phyloP scores from a whole-genome alignment of 2,888 invertebrate genomes.

The Agonopterix arenella region DNA sequence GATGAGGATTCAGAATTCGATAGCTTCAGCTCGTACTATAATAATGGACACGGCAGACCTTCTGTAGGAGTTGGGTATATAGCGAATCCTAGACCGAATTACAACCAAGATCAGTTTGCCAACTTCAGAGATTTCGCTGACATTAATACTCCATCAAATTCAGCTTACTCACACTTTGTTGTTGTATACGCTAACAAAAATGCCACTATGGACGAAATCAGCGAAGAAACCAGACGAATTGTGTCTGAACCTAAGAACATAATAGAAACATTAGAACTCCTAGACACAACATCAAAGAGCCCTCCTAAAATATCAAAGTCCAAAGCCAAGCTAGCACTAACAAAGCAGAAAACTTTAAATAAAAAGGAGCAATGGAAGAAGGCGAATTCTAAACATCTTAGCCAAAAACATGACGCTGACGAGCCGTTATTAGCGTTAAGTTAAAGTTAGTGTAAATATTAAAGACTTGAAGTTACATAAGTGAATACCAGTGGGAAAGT shows the following conservation, averaged over 20 bases:
- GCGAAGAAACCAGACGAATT: conserved; percentile 58
- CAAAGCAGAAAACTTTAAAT: conserved; percentile 54
- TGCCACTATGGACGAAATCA: conserved; percentile 77
- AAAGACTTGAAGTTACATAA: conserved; percentile 63
- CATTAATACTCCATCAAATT: conserved; percentile 88
- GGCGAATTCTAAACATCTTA: conserved; percentile 47
- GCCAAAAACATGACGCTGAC: conserved; percentile 69
- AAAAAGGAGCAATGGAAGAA: conserved; percentile 70
- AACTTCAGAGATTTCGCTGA: conserved; percentile 95
- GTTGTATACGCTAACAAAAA: conserved; percentile 91
- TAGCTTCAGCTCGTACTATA: conserved; percentile 78
- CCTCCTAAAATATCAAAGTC: conserved; percentile 74
- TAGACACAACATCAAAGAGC: conserved; percentile 78
- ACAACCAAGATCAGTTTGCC: conserved; percentile 89
- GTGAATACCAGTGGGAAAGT: conserved; percentile 17
- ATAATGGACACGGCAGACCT: conserved; percentile 85
- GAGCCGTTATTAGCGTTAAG: conserved; percentile 83
- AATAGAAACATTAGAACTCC: conserved; percentile 85
- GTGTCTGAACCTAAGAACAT: conserved; percentile 85
- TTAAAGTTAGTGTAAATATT: conserved; percentile 63
- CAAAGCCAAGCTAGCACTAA: conserved; percentile 80
- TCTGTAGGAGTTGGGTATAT: conserved; percentile 77
- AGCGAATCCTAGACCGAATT: conserved; percentile 84
- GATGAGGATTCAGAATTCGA: conserved; percentile 80
- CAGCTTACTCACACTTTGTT: conserved; percentile 88